Base-by-base conservation (phyloP, 2,888 invertebrate genomes). In the Melieria omissa region DNA sequence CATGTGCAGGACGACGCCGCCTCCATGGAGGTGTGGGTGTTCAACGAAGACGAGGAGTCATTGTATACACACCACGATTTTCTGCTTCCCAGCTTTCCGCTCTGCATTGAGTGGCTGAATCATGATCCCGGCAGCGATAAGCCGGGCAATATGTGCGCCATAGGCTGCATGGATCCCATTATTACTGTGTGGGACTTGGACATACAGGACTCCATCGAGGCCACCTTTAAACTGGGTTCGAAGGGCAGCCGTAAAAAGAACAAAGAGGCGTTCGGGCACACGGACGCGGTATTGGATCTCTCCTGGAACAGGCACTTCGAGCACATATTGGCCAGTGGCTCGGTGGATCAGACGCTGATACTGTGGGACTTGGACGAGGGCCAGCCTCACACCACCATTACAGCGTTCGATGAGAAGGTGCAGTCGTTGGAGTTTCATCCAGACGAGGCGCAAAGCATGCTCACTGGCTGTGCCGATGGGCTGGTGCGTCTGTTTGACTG, bases 141-240 rank as follows among this genome's bases (percentile, higher is more conserved):
- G 52, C 89, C 91, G 73, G 93, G 93, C 16, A 98, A 97, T 86
- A 91, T 96, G 79, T 93, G 97, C 79, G 98, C 98, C 0, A 91
- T 98, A 71, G 98, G 97, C 10, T 93, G 93, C 49, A 97, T 99
- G 96, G 92, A 93, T 75, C 94, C 97, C 0, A 90, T 94, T 57
- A 97, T 99, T 71, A 94, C 96, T 80, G 91, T 99, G n/a, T 99
- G 98, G 98, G 98, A 99, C 87, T 87, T 99, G 58, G 98, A 99
- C 87, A 90, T 99, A 72, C 92, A 98, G 77, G 96, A 98, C 84
- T 93, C 93, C 72, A 88, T 98, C 55, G 96, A 97, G 82, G 97
- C 99, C 0, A 93, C 93, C 0, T 94, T 93, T 83, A 92, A 91
- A 78, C 89, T 99, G 44, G 94, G 95, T 6, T 89, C 89, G 75